phyloP scores from a whole-genome alignment of 2,113 vertebrate genomes.

The Hippolais icterina region DNA sequence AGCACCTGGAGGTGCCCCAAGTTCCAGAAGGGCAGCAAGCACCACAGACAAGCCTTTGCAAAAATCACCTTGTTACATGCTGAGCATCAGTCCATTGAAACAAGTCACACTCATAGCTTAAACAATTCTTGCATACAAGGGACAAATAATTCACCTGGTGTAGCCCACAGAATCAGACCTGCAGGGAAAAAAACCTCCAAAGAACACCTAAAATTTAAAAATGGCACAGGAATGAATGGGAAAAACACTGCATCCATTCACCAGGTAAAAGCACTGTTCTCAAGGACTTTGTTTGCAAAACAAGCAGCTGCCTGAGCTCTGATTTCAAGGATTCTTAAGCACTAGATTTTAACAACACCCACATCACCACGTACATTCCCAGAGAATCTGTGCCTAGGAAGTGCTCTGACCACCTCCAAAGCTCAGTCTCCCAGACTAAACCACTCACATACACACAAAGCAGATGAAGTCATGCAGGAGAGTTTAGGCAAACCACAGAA shows the following conservation, averaged over 20 bases:
- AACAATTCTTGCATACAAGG: neutral
- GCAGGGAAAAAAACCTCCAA: neutral
- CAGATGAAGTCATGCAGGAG: neutral
- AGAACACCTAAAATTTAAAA: neutral
- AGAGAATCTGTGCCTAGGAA: neutral
- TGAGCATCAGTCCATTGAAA: neutral
- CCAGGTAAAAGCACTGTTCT: neutral
- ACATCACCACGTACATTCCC: neutral
- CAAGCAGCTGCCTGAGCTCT: neutral
- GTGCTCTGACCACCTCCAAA: neutral
- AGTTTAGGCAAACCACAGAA: neutral
- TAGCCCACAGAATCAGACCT: neutral
- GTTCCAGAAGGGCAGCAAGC: neutral
- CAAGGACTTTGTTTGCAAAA: neutral
- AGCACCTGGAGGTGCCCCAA: neutral
- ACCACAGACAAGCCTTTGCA: neutral
- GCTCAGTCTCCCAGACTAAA: neutral
- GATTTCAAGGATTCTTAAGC: neutral
- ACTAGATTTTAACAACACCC: neutral
- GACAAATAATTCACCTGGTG: neutral
- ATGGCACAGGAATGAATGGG: neutral
- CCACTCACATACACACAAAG: neutral
- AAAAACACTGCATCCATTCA: neutral
- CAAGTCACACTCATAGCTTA: neutral
- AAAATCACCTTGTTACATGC: accelerated